phyloP scores from a whole-genome alignment of 2,797 vertebrate species.

The Arctocebus calabarensis region DNA sequence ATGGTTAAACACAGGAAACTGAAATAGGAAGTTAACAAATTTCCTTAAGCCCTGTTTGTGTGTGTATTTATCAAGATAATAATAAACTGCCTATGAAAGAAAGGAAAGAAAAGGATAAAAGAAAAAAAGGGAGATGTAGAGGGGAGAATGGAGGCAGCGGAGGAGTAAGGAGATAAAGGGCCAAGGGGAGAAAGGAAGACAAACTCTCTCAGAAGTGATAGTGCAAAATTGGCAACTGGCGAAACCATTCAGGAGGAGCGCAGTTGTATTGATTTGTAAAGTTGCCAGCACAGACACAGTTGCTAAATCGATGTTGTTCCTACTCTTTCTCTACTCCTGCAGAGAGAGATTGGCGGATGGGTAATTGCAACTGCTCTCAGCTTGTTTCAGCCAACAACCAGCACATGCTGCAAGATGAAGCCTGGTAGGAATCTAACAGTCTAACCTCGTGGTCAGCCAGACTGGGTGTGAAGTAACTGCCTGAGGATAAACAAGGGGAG shows the following conservation, averaged over 20 bases:
- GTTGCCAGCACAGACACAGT: not conserved
- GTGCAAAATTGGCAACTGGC: too few species aligned
- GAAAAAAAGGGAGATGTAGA: fast-evolving
- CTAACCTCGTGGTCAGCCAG: not conserved
- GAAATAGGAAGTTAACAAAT: not conserved
- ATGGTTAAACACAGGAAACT: not conserved
- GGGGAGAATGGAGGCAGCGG: fast-evolving
- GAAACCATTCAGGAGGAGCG: not conserved
- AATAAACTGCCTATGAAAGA: not conserved
- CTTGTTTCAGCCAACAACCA: not conserved
- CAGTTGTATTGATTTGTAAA: not conserved
- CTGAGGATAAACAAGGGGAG: not conserved
- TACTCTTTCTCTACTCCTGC: not conserved
- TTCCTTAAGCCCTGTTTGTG: not conserved
- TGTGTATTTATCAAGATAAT: conserved; percentile 1
- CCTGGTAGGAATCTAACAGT: not conserved
- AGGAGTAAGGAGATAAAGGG: fast-evolving
- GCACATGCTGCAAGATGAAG: not conserved
- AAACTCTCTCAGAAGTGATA: not conserved
- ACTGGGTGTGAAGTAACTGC: not conserved
- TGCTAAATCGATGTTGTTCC: fast-evolving
- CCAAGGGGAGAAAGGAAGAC: not conserved
- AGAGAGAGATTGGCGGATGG: not conserved
- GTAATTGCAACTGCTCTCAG: not conserved
- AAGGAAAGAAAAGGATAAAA: fast-evolving